phyloP scores from a whole-genome alignment of 2,888 invertebrate species.

The Philereme vetulata region DNA sequence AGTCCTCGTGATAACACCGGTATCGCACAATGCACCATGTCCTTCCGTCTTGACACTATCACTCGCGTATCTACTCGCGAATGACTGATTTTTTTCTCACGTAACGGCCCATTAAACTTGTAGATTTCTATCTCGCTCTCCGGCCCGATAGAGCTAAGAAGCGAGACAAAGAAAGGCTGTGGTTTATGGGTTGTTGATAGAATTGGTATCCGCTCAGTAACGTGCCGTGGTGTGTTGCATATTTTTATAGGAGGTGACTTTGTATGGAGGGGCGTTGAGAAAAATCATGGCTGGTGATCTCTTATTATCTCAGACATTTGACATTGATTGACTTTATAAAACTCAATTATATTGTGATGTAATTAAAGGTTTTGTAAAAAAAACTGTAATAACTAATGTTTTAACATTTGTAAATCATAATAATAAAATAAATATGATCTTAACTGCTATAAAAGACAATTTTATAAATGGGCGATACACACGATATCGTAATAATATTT shows the following conservation, averaged over 20 bases:
- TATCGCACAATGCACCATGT: constrained; percentile 68
- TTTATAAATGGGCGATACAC: too few species aligned
- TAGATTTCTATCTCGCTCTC: constrained; percentile 82
- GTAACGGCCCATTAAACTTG: constrained; percentile 84
- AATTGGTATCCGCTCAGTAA: constrained; percentile 83
- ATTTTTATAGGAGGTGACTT: constrained; percentile 73
- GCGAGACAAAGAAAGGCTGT: constrained; percentile 84
- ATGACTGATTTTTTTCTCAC: constrained; percentile 84
- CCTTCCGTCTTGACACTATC: constrained; percentile 79
- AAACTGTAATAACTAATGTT: too few species aligned
- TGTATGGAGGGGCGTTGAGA: constrained; percentile 52
- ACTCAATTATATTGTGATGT: too few species aligned
- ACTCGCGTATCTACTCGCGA: constrained; percentile 83
- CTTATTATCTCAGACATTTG: too few species aligned
- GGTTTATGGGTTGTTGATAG: constrained; percentile 85
- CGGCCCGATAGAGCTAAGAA: constrained; percentile 67
- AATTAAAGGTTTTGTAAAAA: too few species aligned
- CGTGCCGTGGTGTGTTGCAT: constrained; percentile 81
- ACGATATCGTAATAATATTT: too few species aligned
- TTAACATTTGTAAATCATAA: too few species aligned
- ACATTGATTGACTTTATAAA: background rate
- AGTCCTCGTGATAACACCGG: constrained; percentile 47
- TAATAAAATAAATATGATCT: too few species aligned
- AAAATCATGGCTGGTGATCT: constrained; percentile 20
- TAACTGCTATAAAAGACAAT: too few species aligned